Percentiles rank a stretch among this genome's conserved stretches.
Evolutionary conservation across 2,113 vertebrate genomes (phyloP).

Genomic region (Crotalus tigris): DNA sequence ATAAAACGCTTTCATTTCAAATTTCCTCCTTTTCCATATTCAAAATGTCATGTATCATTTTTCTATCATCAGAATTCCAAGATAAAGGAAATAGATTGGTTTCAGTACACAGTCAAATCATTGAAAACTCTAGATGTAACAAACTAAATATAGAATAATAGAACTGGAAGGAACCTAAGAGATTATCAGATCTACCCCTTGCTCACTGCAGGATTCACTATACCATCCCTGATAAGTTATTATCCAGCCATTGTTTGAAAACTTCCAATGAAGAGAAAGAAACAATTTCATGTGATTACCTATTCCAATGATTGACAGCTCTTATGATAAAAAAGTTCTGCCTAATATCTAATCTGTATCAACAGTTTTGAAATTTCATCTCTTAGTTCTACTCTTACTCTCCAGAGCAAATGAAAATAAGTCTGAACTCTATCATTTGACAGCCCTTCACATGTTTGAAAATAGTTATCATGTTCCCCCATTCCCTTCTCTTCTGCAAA

Average conservation of each 20-base stretch:
- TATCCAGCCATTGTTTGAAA: background rate
- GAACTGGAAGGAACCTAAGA: background rate
- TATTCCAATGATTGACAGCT: background rate
- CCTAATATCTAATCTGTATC: background rate
- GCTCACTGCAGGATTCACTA: background rate
- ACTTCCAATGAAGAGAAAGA: background rate
- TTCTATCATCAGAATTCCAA: background rate
- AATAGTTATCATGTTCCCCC: background rate
- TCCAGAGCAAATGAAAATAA: background rate
- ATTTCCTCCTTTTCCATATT: background rate
- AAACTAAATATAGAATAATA: background rate
- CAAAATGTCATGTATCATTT: background rate
- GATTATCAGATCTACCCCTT: background rate
- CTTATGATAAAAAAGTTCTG: background rate
- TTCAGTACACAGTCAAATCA: background rate
- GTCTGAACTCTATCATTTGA: background rate
- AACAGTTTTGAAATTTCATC: background rate
- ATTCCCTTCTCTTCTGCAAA: background rate
- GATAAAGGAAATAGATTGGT: background rate
- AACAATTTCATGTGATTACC: background rate
- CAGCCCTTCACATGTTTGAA: background rate
- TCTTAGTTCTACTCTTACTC: background rate
- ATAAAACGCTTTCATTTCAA: background rate
- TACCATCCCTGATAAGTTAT: background rate
- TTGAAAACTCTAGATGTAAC: background rate